Evolutionary conservation across 2,888 invertebrate genomes (phyloP).

Genomic region (Sthenelais limicola): DNA sequence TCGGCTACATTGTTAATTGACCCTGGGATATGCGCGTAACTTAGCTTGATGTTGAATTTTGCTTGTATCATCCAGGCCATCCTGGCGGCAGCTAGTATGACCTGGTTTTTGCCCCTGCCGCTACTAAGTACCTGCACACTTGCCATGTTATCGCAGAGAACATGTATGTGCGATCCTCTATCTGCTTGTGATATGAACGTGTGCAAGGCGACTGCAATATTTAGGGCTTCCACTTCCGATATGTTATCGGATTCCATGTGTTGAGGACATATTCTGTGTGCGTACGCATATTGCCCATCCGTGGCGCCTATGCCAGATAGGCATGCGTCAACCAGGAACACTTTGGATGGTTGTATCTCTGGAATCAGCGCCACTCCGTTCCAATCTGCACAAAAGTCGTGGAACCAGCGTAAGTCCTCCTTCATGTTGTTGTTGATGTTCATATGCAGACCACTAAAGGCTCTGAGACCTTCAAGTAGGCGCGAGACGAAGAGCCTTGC

Average conservation of each 20-base stretch:
- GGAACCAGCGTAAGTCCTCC: background rate
- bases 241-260: background rate
- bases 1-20: too few relatives aligned
- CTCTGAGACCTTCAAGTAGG: background rate
- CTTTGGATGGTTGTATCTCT: too few relatives aligned
- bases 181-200: too few relatives aligned
- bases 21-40: too few relatives aligned
- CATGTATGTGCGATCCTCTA: too few relatives aligned
- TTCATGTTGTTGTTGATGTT: background rate
- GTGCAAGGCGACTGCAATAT: slow-evolving; percentile 6
- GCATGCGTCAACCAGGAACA: background rate
- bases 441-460: background rate
- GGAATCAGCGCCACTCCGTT: background rate
- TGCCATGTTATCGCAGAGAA: too few relatives aligned
- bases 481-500: slow-evolving; percentile 3
- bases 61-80: too few relatives aligned
- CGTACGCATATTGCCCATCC: background rate
- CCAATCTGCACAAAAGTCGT: background rate
- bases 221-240: background rate
- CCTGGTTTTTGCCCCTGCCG: too few relatives aligned
- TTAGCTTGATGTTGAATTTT: too few relatives aligned
- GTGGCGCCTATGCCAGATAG: background rate
- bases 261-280: background rate
- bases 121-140: too few relatives aligned
- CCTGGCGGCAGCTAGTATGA: too few relatives aligned